Conservation (phyloP, 1,140 invertebrate species). For the Caerostris extrusa region DNA sequence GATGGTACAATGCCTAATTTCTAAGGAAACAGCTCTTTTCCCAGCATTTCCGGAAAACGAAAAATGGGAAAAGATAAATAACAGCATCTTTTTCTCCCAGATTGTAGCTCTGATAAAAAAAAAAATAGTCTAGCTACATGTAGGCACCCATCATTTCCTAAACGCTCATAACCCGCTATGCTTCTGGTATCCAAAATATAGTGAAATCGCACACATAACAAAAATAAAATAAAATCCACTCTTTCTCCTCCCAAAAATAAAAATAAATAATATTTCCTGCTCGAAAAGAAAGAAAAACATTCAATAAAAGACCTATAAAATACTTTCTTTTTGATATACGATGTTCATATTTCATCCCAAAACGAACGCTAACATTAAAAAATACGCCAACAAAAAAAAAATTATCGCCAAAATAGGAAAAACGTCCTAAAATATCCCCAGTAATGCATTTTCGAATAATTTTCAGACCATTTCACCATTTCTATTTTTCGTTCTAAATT, state of each 20-base stretch:
- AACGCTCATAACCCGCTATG: not conserved
- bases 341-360: slow-evolving; percentile 41
- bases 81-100: not conserved
- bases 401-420: slow-evolving; percentile 43
- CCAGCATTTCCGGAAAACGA: not conserved
- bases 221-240: not conserved
- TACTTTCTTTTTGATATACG: slow-evolving; percentile 51
- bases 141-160: not conserved
- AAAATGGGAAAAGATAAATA: slow-evolving; percentile 13
- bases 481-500: not conserved
- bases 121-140: not conserved
- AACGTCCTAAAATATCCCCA: slow-evolving; percentile 33
- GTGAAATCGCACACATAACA: not conserved
- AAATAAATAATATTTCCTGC: not conserved
- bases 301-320: slow-evolving; percentile 44
- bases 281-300: slow-evolving; percentile 44
- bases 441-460: slow-evolving; percentile 69
- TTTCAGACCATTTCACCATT: slow-evolving; percentile 45
- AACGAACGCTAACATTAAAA: slow-evolving; percentile 1
- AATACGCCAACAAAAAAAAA: not conserved
- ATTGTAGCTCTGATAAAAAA: not conserved
- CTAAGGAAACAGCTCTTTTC: not conserved
- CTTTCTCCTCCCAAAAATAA: not conserved
- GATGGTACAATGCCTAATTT: not conserved
- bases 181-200: not conserved